Conservation (phyloP, 2,888 invertebrate species). For the Tryphoninae sp. region DNA sequence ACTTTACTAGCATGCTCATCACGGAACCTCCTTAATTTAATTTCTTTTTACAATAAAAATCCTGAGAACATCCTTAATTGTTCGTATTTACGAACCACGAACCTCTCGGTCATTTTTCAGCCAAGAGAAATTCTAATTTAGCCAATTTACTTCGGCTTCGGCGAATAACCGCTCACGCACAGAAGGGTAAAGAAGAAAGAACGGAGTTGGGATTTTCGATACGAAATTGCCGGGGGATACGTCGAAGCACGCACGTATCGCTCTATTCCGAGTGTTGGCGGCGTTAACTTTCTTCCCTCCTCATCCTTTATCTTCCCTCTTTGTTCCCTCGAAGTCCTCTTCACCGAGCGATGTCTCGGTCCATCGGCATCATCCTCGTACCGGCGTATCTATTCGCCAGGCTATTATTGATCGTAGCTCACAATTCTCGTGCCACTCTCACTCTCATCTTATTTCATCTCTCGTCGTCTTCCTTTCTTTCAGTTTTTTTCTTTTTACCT, state of each 20-base stretch:
- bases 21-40: too few species aligned
- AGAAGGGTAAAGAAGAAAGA: conserved; percentile 25
- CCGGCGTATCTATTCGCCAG: conserved; percentile 52
- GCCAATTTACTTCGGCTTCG: conserved; percentile 22
- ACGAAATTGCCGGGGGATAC: conserved; percentile 30
- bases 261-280: conserved; percentile 28
- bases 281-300: conserved; percentile 40
- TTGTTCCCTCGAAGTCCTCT: conserved; percentile 35
- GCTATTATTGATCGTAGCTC: conserved; percentile 65
- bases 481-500: conserved; percentile 15
- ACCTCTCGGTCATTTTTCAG: too few species aligned
- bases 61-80: too few species aligned
- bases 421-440: conserved; percentile 33
- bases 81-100: too few species aligned
- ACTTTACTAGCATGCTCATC: too few species aligned
- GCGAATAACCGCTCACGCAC: not conserved
- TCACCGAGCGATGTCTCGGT: conserved; percentile 49
- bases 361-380: conserved; percentile 41
- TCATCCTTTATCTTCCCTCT: conserved; percentile 42
- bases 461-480: conserved; percentile 39
- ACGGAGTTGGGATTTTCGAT: conserved; percentile 47
- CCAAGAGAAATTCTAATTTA: conserved; percentile 12
- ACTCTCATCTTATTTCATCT: conserved; percentile 57
- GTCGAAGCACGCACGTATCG: conserved; percentile 43
- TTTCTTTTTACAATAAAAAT: too few species aligned